These are phyloP conservation scores for Melitaea cinxia DNA, from an alignment of 1,140 invertebrate species.

Conservation along the genomic window DNA sequence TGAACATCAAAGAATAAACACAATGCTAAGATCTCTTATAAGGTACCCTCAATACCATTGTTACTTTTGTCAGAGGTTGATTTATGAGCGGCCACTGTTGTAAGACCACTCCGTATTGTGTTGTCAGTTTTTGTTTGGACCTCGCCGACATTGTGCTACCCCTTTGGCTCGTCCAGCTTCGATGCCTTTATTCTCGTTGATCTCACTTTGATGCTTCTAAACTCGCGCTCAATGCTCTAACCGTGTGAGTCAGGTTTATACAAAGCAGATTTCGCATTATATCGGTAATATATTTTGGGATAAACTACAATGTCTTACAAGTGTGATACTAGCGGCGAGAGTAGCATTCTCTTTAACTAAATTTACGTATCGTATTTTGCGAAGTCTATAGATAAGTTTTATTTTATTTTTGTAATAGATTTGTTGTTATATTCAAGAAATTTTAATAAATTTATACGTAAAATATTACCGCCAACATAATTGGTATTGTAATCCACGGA, in stretches of 20 bases:
- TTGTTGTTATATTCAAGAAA: no score
- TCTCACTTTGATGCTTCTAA: slow-evolving; percentile 75
- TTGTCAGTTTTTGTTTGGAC: slow-evolving; percentile 79
- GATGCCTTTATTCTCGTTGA: slow-evolving; percentile 74
- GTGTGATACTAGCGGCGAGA: neutral
- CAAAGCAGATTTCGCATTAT: slow-evolving; percentile 35
- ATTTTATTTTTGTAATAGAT: no score
- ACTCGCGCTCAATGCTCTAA: slow-evolving; percentile 60
- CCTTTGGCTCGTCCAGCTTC: slow-evolving; percentile 68
- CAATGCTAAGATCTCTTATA: slow-evolving; percentile 81
- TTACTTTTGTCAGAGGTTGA: slow-evolving; percentile 80
- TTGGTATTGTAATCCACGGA: no score
- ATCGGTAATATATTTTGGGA: slow-evolving; percentile 10
- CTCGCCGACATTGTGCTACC: slow-evolving; percentile 76
- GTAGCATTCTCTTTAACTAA: neutral
- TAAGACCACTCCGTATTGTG: slow-evolving; percentile 77
- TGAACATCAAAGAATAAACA: slow-evolving; percentile 81
- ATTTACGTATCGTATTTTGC: neutral
- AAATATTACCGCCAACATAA: no score
- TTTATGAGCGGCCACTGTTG: slow-evolving; percentile 81
- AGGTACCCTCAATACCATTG: slow-evolving; percentile 80
- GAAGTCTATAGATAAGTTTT: neutral
- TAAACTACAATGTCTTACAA: slow-evolving; percentile 8
- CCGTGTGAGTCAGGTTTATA: slow-evolving; percentile 42
- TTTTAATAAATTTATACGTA: no score